phyloP scores from a whole-genome alignment of 2,113 vertebrate genomes.

The Dipodomys stephensi region DNA sequence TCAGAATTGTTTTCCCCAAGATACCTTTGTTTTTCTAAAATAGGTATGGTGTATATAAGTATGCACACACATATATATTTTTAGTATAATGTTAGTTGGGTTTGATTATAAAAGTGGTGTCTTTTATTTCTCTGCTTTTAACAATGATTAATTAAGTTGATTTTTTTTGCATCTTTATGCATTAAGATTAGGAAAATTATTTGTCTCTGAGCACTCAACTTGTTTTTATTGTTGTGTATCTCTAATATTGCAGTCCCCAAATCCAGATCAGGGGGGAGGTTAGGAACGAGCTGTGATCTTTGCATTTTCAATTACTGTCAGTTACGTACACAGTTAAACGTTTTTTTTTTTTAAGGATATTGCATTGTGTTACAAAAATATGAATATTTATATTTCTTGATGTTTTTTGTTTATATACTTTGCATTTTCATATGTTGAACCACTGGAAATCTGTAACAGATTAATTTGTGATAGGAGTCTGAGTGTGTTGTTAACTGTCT shows the following conservation, averaged over 20 bases:
- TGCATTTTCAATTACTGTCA: slow-evolving; percentile 72
- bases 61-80: slow-evolving; percentile 63
- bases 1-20: slow-evolving; percentile 79
- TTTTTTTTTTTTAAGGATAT: slow-evolving; percentile 71
- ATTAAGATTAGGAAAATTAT: slow-evolving; percentile 80
- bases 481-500: slow-evolving; percentile 83
- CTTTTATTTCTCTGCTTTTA: slow-evolving; percentile 83
- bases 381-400: slow-evolving; percentile 83
- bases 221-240: slow-evolving; percentile 76
- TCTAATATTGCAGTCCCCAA: slow-evolving; percentile 73
- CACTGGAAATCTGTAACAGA: slow-evolving; percentile 86
- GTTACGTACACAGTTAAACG: slow-evolving; percentile 79
- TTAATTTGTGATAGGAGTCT: slow-evolving; percentile 84
- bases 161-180: slow-evolving; percentile 73
- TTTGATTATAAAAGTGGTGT: slow-evolving; percentile 81
- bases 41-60: slow-evolving; percentile 64
- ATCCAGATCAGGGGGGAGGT: slow-evolving; percentile 69
- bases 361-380: slow-evolving; percentile 80
- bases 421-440: slow-evolving; percentile 82
- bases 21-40: slow-evolving; percentile 81
- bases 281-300: slow-evolving; percentile 55
- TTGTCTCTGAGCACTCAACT: slow-evolving; percentile 78
- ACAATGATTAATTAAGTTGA: slow-evolving; percentile 71
- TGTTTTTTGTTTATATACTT: slow-evolving; percentile 82
- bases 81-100: slow-evolving; percentile 79